A percentile compares a stretch with the other conserved stretches of the same genome.
Conservation (phyloP, 1,140 invertebrate genomes). For the Atta texana region DNA sequence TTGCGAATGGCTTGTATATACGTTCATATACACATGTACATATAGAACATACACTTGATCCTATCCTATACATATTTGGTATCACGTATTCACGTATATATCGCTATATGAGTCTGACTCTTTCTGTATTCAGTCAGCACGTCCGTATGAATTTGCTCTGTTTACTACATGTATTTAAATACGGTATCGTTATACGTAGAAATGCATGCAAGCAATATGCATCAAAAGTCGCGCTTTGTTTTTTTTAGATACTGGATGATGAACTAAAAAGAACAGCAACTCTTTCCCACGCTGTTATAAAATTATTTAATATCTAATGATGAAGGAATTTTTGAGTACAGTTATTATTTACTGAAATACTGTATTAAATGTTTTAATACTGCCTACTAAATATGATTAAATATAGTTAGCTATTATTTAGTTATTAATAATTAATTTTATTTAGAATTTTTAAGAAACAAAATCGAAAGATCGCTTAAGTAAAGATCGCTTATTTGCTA, state of each 20-base stretch:
- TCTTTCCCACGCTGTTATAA: background rate
- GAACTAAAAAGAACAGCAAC: background rate
- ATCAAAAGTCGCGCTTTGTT: background rate
- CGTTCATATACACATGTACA: background rate
- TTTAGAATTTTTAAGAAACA: no score
- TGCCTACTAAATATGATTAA: background rate
- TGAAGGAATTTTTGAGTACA: background rate
- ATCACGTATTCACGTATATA: constrained; percentile 13
- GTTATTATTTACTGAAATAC: background rate
- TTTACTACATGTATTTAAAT: background rate
- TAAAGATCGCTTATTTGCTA: no score
- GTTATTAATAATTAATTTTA: no score
- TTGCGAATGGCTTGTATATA: constrained; percentile 46
- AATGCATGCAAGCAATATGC: background rate
- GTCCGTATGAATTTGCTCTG: constrained; percentile 22
- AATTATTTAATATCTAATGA: background rate
- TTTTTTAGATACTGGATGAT: background rate
- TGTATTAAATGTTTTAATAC: no score
- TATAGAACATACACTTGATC: constrained; percentile 30
- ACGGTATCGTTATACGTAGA: background rate
- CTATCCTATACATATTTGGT: constrained; percentile 25
- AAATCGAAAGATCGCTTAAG: no score
- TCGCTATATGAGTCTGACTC: background rate
- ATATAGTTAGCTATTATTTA: background rate
- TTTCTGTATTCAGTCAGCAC: constrained; percentile 21